Evolutionary conservation across 2,888 invertebrate genomes (phyloP), one percentile per base, ranked within the genome.

Genomic region (Cabera pusaria): DNA sequence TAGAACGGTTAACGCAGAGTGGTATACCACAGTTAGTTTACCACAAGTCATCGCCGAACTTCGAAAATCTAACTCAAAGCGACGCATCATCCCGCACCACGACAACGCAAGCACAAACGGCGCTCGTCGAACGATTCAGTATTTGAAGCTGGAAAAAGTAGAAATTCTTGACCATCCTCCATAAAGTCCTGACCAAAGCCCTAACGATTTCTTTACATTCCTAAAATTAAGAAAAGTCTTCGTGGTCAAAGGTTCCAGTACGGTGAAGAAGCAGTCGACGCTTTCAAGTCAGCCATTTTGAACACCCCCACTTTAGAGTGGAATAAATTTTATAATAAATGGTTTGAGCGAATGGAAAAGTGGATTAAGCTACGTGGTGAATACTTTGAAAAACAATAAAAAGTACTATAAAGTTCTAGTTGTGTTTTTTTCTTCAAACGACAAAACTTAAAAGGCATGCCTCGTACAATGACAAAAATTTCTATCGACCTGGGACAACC

Each of bases 121-220:
- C 34, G 32, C 41, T 35, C 23, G 37, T 20, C 38, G 42, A 45
- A 48, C 44, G 26, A 36, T 29, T 33, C 26, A 42, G 37, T 44
- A 22, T 44, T 50, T 44, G 28, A 37, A 44, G 38, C 39, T 39
- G 34, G 29, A 40, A 51, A 41, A 48, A 9, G 28, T 28, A 33
- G 28, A 38, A 31, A 31, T 25, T 33, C 27, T 38, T 18, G 37
- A 51, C 40, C 53, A 54, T 40, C 41, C 41, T 14, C 46, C 52
- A 12, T 39, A 47, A 44, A 48, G 45, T 26, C 31, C 43, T 35
- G 43, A 51, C 43, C 29, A 44, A 28, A 52, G 49, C 45, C 47
- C 39, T 29, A 42, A 49, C 34, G 35, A 33, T 42, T 41, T 43
- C 40, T 37, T 25, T 25, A 25, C 16, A 25, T 25, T 16, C 14